phyloP scores from a whole-genome alignment of 1,140 invertebrate genomes.

The Eufriesea mexicana region DNA sequence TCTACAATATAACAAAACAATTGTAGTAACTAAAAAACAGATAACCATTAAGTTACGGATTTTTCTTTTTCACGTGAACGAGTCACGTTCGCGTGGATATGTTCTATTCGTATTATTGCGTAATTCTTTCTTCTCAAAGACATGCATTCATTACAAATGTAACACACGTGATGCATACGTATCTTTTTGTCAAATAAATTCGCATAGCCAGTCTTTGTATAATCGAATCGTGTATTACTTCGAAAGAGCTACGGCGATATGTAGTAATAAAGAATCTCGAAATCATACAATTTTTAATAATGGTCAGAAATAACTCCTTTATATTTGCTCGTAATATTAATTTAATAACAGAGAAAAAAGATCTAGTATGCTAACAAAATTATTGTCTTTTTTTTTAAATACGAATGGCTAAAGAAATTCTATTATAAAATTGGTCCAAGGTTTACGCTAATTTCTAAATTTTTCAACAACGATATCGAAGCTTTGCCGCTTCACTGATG shows the following conservation, averaged over 20 bases:
- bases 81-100: neutral
- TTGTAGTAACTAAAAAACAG: slow-evolving; percentile 40
- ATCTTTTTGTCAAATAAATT: neutral
- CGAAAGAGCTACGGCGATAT: slow-evolving; percentile 24
- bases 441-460: slow-evolving; percentile 46
- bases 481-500: neutral
- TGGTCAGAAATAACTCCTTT: slow-evolving; percentile 20
- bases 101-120: slow-evolving; percentile 1
- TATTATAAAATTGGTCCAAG: slow-evolving; percentile 68
- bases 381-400: slow-evolving; percentile 64
- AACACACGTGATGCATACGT: neutral
- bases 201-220: slow-evolving; percentile 19
- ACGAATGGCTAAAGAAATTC: slow-evolving; percentile 39
- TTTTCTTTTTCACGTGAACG: slow-evolving; percentile 23
- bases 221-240: neutral
- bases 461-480: slow-evolving; percentile 6
- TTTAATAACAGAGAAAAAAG: slow-evolving; percentile 44
- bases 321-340: slow-evolving; percentile 15
- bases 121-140: neutral
- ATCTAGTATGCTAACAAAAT: slow-evolving; percentile 62
- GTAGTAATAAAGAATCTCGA: slow-evolving; percentile 26
- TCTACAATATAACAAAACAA: slow-evolving; percentile 49
- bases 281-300: slow-evolving; percentile 38
- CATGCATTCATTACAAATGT: neutral
- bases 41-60: slow-evolving; percentile 38